A percentile compares a stretch with the other conserved stretches of the same genome.
Evolutionary conservation across 2,113 vertebrate genomes (phyloP).

Genomic region (Perca schrenkii): DNA sequence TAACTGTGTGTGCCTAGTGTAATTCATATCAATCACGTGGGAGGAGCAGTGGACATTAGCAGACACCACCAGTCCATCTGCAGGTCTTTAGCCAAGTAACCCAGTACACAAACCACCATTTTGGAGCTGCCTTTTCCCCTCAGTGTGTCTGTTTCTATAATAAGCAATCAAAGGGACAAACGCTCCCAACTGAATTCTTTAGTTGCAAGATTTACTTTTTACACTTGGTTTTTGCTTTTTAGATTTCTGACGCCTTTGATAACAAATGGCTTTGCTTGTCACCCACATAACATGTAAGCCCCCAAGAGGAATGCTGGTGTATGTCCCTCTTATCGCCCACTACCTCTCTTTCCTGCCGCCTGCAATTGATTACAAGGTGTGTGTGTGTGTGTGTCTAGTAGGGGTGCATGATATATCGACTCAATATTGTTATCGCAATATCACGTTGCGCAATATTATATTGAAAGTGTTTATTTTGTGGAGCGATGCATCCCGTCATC

Average conservation of each 20-base stretch:
- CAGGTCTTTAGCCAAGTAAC: slow-evolving; percentile 9
- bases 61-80: slow-evolving; percentile 24
- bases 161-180: slow-evolving; percentile 4
- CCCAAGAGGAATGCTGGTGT: slow-evolving; percentile 30
- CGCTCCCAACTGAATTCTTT: slow-evolving; percentile 9
- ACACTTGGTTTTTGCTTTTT: not conserved
- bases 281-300: slow-evolving; percentile 30
- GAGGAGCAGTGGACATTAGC: slow-evolving; percentile 43
- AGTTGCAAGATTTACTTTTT: not conserved
- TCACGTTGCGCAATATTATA: too few species aligned
- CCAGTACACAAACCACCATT: slow-evolving; percentile 42
- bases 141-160: slow-evolving; percentile 4
- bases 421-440: too few species aligned
- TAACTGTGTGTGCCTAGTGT: slow-evolving; percentile 11
- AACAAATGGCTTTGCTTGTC: slow-evolving; percentile 42
- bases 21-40: slow-evolving; percentile 51
- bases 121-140: slow-evolving; percentile 26
- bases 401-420: too few species aligned
- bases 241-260: slow-evolving; percentile 3
- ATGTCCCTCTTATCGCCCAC: slow-evolving; percentile 31
- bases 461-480: too few species aligned
- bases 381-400: slow-evolving; percentile 4
- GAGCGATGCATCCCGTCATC: too few species aligned
- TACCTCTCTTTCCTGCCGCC: slow-evolving; percentile 45
- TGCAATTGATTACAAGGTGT: slow-evolving; percentile 35